phyloP scores from a whole-genome alignment of 2,113 vertebrate genomes.

The Hymenochirus boettgeri region DNA sequence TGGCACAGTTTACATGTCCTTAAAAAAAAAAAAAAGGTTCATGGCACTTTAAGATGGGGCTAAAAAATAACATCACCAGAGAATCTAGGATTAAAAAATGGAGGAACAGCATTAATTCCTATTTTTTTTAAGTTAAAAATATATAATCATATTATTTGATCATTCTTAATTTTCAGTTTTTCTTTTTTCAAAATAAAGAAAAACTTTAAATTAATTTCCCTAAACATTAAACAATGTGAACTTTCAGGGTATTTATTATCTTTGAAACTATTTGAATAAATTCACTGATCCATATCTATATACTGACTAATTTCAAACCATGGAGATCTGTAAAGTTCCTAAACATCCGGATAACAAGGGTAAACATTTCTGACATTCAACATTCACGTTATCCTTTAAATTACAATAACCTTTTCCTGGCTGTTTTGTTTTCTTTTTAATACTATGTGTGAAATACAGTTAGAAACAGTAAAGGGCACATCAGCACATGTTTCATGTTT shows the following conservation, averaged over 20 bases:
- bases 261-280: conserved; percentile 22
- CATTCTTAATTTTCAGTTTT: no score
- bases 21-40: no score
- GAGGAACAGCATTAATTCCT: no score
- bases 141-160: no score
- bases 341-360: conserved; percentile 16
- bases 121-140: no score
- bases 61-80: no score
- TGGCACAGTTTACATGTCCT: no score
- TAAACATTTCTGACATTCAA: conserved; percentile 37
- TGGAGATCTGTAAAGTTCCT: conserved; percentile 13
- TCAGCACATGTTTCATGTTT: neutral
- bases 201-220: no score
- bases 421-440: conserved; percentile 3
- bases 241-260: conserved; percentile 12
- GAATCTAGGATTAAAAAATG: no score
- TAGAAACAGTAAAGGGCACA: conserved; percentile 21
- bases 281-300: conserved; percentile 24
- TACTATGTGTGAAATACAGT: neutral
- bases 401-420: conserved; percentile 29
- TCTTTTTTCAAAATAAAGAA: no score
- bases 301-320: neutral
- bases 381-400: conserved; percentile 13
- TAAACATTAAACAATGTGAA: no score
- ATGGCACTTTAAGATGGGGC: no score